phyloP scores from a whole-genome alignment of 2,113 vertebrate genomes.

The Tupaia tana region DNA sequence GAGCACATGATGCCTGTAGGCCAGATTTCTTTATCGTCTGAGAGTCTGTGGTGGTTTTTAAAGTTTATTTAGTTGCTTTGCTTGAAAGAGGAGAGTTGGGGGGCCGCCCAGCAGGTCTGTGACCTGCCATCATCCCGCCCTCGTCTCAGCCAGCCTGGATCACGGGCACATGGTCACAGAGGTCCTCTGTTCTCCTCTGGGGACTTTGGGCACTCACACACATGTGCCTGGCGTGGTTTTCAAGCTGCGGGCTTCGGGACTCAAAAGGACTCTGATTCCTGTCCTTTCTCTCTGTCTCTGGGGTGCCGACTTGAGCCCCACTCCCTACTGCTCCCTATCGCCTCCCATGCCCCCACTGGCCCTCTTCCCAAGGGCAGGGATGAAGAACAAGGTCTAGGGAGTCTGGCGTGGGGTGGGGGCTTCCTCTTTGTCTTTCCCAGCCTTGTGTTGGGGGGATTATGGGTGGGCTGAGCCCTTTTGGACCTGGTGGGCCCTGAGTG shows the following conservation, averaged over 20 bases:
- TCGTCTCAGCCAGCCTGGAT: too few species aligned
- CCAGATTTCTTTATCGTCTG: background rate
- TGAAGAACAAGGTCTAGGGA: background rate
- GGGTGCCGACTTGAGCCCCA: background rate
- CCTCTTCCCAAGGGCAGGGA: background rate
- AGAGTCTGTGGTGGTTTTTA: background rate
- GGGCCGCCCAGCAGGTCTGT: too few species aligned
- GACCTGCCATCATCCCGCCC: too few species aligned
- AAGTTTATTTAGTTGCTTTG: too few species aligned
- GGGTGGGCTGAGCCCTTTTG: background rate
- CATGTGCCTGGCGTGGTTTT: too few species aligned
- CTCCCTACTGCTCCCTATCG: background rate
- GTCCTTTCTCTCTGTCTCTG: background rate
- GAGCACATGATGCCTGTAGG: too few species aligned
- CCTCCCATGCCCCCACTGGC: background rate
- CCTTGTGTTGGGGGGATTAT: background rate
- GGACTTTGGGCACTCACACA: too few species aligned
- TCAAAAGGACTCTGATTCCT: background rate
- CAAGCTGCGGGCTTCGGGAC: too few species aligned
- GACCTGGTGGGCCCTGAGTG: background rate
- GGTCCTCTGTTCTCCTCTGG: too few species aligned
- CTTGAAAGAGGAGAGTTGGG: too few species aligned
- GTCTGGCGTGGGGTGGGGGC: too few species aligned
- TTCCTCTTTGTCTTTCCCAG: background rate
- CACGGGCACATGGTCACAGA: too few species aligned